These are phyloP conservation scores for Cheirogaleus major DNA, from an alignment of 2,797 vertebrate species.

Conservation along the genomic window DNA sequence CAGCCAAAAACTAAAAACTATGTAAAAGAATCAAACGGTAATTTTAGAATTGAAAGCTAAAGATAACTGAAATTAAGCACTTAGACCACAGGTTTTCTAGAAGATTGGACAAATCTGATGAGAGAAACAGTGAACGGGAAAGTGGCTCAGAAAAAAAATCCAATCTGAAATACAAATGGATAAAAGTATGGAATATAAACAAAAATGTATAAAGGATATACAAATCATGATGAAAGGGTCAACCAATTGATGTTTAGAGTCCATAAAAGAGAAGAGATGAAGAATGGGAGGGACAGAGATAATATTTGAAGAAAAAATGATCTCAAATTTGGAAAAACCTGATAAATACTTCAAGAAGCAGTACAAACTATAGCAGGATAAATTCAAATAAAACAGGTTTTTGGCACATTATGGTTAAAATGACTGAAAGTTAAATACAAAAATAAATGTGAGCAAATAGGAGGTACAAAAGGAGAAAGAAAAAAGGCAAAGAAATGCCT, in stretches of 20 bases:
- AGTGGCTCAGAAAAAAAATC: neutral
- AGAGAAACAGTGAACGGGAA: neutral
- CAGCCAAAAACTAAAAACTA: neutral
- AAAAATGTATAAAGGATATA: neutral
- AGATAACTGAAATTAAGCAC: neutral
- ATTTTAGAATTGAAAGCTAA: neutral
- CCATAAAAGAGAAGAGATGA: neutral
- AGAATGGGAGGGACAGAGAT: neutral
- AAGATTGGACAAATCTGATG: neutral
- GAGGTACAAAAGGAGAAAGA: neutral
- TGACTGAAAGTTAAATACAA: neutral
- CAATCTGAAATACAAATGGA: neutral
- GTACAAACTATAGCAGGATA: neutral
- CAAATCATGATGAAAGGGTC: neutral
- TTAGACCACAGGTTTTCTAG: neutral
- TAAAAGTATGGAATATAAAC: neutral
- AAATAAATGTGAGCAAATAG: neutral
- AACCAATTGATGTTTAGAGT: neutral
- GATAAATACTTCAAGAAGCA: neutral
- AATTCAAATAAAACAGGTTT: neutral
- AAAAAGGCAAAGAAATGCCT: neutral
- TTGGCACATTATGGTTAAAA: neutral
- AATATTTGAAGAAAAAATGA: neutral
- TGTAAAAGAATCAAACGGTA: neutral
- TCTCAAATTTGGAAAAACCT: neutral